Evolutionary conservation across 1,140 invertebrate species (phyloP).

Genomic region (Helicoverpa zea): DNA sequence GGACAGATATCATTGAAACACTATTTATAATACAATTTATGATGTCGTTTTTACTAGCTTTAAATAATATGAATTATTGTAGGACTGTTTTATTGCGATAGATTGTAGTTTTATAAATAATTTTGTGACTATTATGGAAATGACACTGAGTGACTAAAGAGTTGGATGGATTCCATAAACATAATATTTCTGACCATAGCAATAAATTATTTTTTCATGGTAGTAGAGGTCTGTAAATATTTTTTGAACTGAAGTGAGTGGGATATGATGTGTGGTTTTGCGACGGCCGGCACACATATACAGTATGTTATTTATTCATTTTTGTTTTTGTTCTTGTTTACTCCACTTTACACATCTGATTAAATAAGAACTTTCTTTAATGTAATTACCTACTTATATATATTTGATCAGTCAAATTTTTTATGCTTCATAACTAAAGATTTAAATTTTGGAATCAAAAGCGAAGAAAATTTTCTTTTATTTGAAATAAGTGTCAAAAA

Average conservation of each 20-base stretch:
- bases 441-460: too few relatives aligned
- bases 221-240: neutral
- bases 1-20: constrained; percentile 37
- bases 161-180: constrained; percentile 1
- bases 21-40: constrained; percentile 44
- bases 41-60: constrained; percentile 35
- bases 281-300: constrained; percentile 8
- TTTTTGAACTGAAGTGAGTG: neutral
- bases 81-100: constrained; percentile 2
- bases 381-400: too few relatives aligned
- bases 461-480: too few relatives aligned
- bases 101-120: neutral
- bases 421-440: too few relatives aligned
- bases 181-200: too few relatives aligned
- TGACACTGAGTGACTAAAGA: neutral
- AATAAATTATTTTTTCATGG: constrained; percentile 1
- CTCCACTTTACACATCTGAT: neutral
- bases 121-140: constrained; percentile 9
- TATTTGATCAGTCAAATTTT: too few relatives aligned
- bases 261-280: neutral
- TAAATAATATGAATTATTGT: constrained; percentile 22
- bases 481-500: too few relatives aligned
- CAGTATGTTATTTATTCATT: neutral
- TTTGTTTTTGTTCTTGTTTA: neutral
- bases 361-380: too few relatives aligned